Percentiles rank a stretch among this genome's conserved stretches.
Conservation (phyloP, 1,140 invertebrate genomes). For the Drosophila pruinosa region DNA sequence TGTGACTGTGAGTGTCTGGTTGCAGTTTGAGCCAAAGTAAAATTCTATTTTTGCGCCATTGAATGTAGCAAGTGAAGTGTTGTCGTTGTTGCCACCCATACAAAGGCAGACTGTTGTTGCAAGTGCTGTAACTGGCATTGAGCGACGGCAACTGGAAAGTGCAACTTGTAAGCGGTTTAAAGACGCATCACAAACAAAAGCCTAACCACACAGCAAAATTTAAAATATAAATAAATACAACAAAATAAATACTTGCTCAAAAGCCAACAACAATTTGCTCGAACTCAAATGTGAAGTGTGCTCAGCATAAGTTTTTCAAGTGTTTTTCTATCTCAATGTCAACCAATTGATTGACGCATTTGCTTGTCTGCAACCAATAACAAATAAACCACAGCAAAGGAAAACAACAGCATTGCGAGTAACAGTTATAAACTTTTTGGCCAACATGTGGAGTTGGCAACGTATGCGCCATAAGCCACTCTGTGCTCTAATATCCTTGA, state of each 20-base stretch:
- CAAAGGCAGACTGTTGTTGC: neutral
- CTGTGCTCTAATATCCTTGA: constrained; percentile 71
- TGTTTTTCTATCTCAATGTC: constrained; percentile 31
- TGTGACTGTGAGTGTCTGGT: constrained; percentile 1
- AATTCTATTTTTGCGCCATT: constrained; percentile 62
- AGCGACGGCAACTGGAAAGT: constrained; percentile 29
- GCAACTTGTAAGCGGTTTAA: constrained; percentile 29
- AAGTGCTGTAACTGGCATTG: constrained; percentile 34
- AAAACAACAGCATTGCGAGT: neutral
- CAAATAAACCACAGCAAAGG: neutral
- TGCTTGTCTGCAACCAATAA: constrained; percentile 3
- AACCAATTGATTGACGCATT: constrained; percentile 37
- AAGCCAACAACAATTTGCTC: neutral
- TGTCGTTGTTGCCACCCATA: constrained; percentile 30
- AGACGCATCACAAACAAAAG: constrained; percentile 1
- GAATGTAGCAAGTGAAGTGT: too few relatives aligned
- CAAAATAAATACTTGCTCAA: constrained; percentile 10
- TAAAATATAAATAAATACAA: neutral
- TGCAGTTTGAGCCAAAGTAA: constrained; percentile 42
- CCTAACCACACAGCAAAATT: neutral
- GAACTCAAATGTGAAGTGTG: constrained; percentile 1
- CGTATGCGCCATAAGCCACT: constrained; percentile 75
- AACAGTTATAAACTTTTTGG: constrained; percentile 30
- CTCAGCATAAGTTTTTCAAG: constrained; percentile 15
- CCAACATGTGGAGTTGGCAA: constrained; percentile 62